A percentile compares a stretch with the other conserved stretches of the same genome.
Evolutionary conservation across 2,113 vertebrate species (phyloP).

Genomic region (Meles meles): DNA sequence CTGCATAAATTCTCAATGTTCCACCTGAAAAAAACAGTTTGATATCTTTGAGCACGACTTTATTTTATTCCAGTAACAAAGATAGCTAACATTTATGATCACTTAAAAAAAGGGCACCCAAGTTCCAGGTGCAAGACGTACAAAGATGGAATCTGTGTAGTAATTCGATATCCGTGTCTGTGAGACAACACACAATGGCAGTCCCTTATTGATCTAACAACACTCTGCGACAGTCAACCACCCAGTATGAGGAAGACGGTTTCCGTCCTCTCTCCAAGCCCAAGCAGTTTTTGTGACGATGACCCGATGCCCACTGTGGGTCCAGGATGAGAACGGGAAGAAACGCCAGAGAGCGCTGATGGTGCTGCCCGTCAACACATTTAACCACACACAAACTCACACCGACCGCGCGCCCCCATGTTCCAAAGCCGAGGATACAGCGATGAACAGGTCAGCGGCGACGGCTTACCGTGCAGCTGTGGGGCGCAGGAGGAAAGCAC

Average conservation of each 20-base stretch:
- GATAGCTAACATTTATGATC: too few species aligned
- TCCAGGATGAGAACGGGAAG: not conserved
- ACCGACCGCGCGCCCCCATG: accelerated
- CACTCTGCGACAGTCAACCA: accelerated
- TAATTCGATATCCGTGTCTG: accelerated
- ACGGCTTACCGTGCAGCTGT: accelerated
- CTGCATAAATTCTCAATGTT: slow-evolving; percentile 95
- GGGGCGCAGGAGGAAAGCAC: not conserved
- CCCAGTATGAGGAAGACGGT: accelerated
- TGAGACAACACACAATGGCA: accelerated
- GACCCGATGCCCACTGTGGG: too few species aligned
- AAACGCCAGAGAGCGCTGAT: too few species aligned
- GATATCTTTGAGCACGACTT: not conserved
- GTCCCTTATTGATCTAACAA: too few species aligned
- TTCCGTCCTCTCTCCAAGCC: not conserved
- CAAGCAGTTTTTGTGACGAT: too few species aligned
- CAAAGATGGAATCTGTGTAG: accelerated
- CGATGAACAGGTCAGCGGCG: accelerated
- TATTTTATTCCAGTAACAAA: not conserved
- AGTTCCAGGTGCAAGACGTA: accelerated
- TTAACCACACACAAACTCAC: too few species aligned
- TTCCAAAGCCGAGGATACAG: not conserved
- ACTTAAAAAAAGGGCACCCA: not conserved
- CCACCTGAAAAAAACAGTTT: slow-evolving; percentile 86
- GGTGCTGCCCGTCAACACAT: accelerated